Conservation (phyloP, 1,140 invertebrate species). For the Drosophila biarmipes region DNA sequence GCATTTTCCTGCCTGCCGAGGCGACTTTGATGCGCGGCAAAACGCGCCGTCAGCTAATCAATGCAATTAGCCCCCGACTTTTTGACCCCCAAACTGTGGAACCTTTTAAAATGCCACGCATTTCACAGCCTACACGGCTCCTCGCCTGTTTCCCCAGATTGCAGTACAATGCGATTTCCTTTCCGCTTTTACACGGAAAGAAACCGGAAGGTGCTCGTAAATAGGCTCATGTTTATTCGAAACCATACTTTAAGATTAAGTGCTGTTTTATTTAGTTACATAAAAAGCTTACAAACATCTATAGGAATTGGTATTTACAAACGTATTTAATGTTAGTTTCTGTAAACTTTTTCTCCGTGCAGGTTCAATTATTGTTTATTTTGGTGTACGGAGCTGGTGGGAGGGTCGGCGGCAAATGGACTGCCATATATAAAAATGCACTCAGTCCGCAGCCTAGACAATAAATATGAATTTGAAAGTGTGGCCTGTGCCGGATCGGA, state of each 20-base stretch:
- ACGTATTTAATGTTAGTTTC: not conserved
- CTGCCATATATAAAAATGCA: slow-evolving; percentile 83
- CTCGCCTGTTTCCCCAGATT: slow-evolving; percentile 8
- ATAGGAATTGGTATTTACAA: too few species aligned
- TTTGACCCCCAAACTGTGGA: slow-evolving; percentile 78
- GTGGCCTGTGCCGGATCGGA: slow-evolving; percentile 46
- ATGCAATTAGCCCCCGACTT: slow-evolving; percentile 76
- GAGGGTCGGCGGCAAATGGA: slow-evolving; percentile 63
- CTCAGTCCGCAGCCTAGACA: slow-evolving; percentile 79
- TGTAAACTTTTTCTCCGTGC: slow-evolving; percentile 10
- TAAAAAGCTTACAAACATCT: too few species aligned
- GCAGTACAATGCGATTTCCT: slow-evolving; percentile 49
- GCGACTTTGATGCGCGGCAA: slow-evolving; percentile 74
- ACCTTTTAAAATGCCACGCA: slow-evolving; percentile 81
- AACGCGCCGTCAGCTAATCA: slow-evolving; percentile 81
- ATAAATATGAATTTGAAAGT: slow-evolving; percentile 83
- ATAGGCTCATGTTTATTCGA: not conserved
- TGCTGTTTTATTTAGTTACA: too few species aligned
- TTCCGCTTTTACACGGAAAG: slow-evolving; percentile 20
- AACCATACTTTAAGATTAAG: too few species aligned
- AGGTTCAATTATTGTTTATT: slow-evolving; percentile 81
- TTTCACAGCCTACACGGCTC: slow-evolving; percentile 56
- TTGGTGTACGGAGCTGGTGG: slow-evolving; percentile 62
- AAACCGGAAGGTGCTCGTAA: not conserved
- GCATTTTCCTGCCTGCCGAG: slow-evolving; percentile 21